phyloP scores from a whole-genome alignment of 2,113 vertebrate species.

The Sphyrna mokarran region DNA sequence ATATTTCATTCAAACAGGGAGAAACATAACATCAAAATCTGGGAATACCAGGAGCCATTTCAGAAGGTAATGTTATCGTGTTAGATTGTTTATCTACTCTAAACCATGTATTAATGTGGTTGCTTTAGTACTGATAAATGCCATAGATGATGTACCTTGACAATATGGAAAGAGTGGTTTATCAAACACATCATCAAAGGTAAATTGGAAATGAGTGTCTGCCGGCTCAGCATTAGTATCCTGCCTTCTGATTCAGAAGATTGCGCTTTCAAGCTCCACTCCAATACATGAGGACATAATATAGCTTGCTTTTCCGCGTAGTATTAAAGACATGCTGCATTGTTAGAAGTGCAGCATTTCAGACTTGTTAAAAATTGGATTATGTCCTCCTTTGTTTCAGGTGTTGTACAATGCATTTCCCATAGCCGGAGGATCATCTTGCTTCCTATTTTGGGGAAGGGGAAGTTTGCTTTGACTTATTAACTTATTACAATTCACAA shows the following conservation, averaged over 20 bases:
- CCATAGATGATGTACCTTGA: background rate
- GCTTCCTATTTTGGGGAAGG: background rate
- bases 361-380: background rate
- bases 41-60: background rate
- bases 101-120: background rate
- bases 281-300: slow-evolving; percentile 11
- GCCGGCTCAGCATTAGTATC: background rate
- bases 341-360: background rate
- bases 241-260: background rate
- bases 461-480: background rate
- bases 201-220: background rate
- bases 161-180: slow-evolving; percentile 10
- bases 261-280: background rate
- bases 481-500: background rate
- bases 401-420: background rate
- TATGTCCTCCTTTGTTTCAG: background rate
- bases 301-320: too few species aligned
- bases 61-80: background rate
- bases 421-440: background rate
- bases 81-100: background rate
- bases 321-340: background rate
- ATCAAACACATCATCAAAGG: slow-evolving; percentile 22
- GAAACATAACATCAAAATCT: too few species aligned
- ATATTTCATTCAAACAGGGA: background rate
- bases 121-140: background rate